Percentiles rank a stretch among this genome's conserved stretches.
phyloP scores from a whole-genome alignment of 2,888 invertebrate genomes.

The Bedellia somnulentella region DNA sequence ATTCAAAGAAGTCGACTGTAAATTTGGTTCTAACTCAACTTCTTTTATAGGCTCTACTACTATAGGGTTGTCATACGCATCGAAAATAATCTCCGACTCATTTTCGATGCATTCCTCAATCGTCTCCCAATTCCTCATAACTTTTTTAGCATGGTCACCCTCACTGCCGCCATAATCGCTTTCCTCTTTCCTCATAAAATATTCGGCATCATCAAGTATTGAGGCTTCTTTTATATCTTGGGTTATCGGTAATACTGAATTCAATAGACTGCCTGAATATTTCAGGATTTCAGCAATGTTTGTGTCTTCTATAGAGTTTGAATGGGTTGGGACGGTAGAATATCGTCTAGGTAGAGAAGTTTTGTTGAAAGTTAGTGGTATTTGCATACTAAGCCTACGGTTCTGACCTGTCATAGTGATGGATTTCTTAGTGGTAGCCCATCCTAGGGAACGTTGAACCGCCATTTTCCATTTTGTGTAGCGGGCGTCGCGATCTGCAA shows the following conservation, averaged over 20 bases:
- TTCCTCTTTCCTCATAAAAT: constrained; percentile 40
- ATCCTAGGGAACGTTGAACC: constrained; percentile 86
- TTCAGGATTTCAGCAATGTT: neutral
- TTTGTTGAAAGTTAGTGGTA: neutral
- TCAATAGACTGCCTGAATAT: too few relatives aligned
- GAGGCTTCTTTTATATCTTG: constrained; percentile 20
- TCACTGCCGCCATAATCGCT: constrained; percentile 44
- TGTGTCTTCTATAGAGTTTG: neutral
- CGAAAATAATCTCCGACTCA: constrained; percentile 51
- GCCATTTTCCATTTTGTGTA: constrained; percentile 96
- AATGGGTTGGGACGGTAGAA: neutral
- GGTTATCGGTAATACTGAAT: too few relatives aligned
- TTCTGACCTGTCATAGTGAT: constrained; percentile 75
- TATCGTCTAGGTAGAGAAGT: neutral
- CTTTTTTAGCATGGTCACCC: constrained; percentile 25
- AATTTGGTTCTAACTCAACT: neutral
- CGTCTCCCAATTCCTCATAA: constrained; percentile 36
- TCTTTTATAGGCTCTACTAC: constrained; percentile 23
- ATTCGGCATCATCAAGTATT: constrained; percentile 40
- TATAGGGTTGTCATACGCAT: constrained; percentile 39
- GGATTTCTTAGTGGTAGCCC: constrained; percentile 78
- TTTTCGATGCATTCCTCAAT: constrained; percentile 51
- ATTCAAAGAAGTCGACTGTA: neutral
- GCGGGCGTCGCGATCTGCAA: constrained; percentile 75
- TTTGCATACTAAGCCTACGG: constrained; percentile 27